Percentiles rank a stretch among this genome's conserved stretches.
Conservation (phyloP, 1,140 invertebrate species). For the Zaprionus davidi region DNA sequence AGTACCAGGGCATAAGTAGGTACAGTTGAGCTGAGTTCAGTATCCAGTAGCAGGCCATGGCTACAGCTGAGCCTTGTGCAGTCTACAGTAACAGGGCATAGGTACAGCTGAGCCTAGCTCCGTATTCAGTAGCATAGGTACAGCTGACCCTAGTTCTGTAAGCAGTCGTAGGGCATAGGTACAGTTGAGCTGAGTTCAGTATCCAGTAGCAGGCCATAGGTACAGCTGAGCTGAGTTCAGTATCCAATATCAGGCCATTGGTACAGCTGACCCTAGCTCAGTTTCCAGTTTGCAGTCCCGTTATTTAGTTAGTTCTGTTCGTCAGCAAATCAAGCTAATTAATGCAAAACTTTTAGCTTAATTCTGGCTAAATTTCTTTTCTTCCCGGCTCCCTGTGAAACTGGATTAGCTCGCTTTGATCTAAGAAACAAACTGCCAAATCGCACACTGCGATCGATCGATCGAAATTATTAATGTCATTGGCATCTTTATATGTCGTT, state of each 20-base stretch:
- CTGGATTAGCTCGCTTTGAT: neutral
- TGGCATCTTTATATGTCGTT: conserved; percentile 58
- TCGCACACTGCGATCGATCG: neutral
- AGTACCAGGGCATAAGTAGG: too few species aligned
- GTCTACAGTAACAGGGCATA: neutral
- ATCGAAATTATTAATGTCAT: conserved; percentile 41
- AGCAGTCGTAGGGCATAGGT: too few species aligned
- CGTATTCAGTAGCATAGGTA: too few species aligned
- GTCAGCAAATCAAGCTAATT: conserved; percentile 3
- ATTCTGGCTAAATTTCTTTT: conserved; percentile 13
- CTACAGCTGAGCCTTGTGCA: too few species aligned
- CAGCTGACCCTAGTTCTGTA: too few species aligned
- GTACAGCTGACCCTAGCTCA: too few species aligned
- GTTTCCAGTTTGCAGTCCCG: neutral
- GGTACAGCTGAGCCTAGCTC: too few species aligned
- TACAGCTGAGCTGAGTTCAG: too few species aligned
- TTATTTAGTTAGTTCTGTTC: neutral
- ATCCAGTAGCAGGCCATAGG: too few species aligned
- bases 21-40: too few species aligned
- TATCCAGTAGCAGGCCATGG: neutral
- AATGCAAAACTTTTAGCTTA: conserved; percentile 11
- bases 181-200: too few species aligned
- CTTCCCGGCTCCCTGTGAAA: neutral
- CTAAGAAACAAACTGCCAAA: neutral
- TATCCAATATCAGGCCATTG: too few species aligned